A percentile compares a stretch with the other conserved stretches of the same genome.
Conservation (phyloP, 2,113 vertebrate genomes). For the Gallinago paraguaiae region DNA sequence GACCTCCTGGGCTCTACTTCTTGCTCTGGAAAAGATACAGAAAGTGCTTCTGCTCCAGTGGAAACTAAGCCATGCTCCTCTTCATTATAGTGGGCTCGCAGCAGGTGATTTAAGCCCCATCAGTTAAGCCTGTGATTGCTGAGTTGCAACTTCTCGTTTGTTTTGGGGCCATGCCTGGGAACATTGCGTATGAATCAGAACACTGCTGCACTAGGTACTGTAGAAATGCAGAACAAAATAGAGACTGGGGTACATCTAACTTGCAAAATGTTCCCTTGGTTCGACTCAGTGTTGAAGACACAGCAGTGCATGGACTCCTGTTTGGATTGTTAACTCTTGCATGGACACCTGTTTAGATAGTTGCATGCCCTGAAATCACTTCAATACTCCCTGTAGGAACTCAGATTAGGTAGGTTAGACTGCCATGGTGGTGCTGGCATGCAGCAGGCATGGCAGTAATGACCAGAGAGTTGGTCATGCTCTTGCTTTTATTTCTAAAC, state of each 20-base stretch:
- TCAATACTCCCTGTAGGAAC: not conserved
- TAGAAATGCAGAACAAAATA: not conserved
- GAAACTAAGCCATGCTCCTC: not conserved
- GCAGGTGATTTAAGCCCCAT: not conserved
- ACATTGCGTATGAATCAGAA: not conserved
- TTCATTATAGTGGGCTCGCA: not conserved
- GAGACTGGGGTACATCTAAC: not conserved
- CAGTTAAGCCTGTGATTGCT: not conserved
- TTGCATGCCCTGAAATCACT: not conserved
- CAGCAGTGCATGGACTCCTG: not conserved
- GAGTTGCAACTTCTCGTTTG: conserved; percentile 7
- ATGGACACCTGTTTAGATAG: not conserved
- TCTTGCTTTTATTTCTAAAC: not conserved
- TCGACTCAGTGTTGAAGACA: not conserved
- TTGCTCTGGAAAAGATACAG: not conserved
- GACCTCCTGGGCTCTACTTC: not conserved
- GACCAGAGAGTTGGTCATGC: not conserved
- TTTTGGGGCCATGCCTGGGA: conserved; percentile 19
- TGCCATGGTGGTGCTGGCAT: not conserved
- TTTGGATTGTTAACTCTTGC: not conserved
- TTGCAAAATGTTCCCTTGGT: not conserved
- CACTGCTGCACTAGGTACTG: not conserved
- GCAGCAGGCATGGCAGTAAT: not conserved
- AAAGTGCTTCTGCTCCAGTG: not conserved
- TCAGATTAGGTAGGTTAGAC: not conserved